Evolutionary conservation across 2,113 vertebrate species (phyloP), one percentile per base, ranked within the genome.

Genomic region (Rhipidura dahli): DNA sequence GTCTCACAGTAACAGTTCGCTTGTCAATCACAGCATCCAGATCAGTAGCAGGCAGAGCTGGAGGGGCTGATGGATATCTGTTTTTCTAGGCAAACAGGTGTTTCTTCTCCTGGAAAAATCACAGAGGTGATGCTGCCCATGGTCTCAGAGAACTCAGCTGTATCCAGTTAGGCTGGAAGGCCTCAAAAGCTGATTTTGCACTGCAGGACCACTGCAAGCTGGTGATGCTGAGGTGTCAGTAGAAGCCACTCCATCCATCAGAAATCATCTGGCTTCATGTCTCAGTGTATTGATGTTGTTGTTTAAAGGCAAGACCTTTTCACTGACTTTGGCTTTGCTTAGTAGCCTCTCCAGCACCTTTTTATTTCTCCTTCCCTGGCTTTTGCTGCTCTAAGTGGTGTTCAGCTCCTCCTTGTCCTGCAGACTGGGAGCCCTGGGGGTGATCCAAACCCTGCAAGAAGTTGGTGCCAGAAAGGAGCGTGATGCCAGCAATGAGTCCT

Each of bases 41-140:
- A 33, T 42, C 57, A 72, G 50, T 39, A 72, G 78, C 4, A 18
- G 40, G 37, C 70, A 88, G 70, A 92, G 37, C 57, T 83, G 82
- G 93, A 80, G 49, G 40, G 7, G 13, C 31, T 83, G 75, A 72
- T 85, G 37, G 69, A 15, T 94, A 61, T 57, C 78, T 82, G 5
- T 19, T 83, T 76, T 60, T 69, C 65, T 69, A 33, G 51, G 42
- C 18, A 80, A 57, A 57, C 27, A 69, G 26, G 31, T 69, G 33
- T 92, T 92, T 56, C 17, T 90, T 92, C 47, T 65, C 11, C 7
- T 95, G 42, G 21, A 69, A 88, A 40, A 65, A 45, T 82, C 14
- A 44, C 9, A 71, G 63, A 53, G 26, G 40, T 87, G 63, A 21
- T 10, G 9, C 60, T 78, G 72, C 23, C 44, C 0, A 0, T 87